These are phyloP conservation scores for Calidris pygmaea DNA, from an alignment of 2,113 vertebrate genomes.

Conservation along the genomic window DNA sequence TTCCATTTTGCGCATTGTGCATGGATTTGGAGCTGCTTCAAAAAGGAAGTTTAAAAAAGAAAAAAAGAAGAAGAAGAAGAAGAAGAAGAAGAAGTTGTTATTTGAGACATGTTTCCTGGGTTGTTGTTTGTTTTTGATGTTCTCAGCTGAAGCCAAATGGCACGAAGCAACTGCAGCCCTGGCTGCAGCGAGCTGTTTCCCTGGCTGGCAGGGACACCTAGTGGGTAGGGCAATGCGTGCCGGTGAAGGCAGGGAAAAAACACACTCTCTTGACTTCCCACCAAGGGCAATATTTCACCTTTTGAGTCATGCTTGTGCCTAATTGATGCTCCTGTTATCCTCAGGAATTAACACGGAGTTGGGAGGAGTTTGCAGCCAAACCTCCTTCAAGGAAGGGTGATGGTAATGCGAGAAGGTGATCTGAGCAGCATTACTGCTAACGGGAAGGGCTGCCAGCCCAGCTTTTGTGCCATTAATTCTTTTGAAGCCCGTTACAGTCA, in stretches of 20 bases:
- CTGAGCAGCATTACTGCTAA: neutral
- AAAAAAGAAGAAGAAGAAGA: neutral
- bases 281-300: neutral
- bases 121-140: neutral
- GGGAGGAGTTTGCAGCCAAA: neutral
- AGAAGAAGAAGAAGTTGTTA: neutral
- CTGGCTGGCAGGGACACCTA: conserved; percentile 64
- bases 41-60: neutral
- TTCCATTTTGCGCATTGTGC: neutral
- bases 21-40: neutral
- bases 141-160: neutral
- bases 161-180: neutral
- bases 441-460: neutral
- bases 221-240: conserved; percentile 30
- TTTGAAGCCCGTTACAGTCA: neutral
- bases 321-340: neutral
- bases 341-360: neutral
- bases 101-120: conserved; percentile 10
- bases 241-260: neutral
- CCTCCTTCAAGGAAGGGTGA: neutral
- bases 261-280: neutral
- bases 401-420: neutral
- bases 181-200: neutral
- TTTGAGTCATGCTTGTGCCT: neutral
- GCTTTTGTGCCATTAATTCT: neutral